Conservation (phyloP, 37 sponge, comb jelly and placozoan species). For the Bolinopsis microptera region DNA sequence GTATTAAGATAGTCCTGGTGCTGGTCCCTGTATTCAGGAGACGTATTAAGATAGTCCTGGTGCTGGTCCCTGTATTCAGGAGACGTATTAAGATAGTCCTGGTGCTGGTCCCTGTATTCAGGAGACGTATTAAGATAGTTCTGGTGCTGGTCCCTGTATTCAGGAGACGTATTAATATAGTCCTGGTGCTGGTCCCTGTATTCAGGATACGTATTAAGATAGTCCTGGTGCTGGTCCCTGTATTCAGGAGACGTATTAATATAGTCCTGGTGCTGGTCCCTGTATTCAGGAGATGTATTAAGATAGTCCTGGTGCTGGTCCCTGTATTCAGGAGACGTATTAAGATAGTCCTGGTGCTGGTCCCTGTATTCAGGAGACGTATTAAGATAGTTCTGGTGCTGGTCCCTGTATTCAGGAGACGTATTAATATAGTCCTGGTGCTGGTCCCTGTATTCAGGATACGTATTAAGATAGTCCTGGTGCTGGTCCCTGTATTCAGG, state of each 20-base stretch:
- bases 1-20: background rate
- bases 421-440: background rate
- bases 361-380: background rate
- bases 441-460: background rate
- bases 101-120: background rate
- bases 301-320: background rate
- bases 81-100: background rate
- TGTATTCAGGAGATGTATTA: background rate
- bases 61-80: background rate
- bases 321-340: background rate
- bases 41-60: background rate
- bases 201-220: background rate
- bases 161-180: background rate
- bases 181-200: background rate
- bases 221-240: background rate
- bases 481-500: background rate
- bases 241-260: background rate
- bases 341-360: background rate
- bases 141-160: background rate
- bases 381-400: background rate
- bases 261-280: background rate
- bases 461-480: background rate
- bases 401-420: background rate
- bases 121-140: background rate
- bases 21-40: background rate